Conservation (phyloP, 2,797 vertebrate species). For the Hippopotamyrus pictus region DNA sequence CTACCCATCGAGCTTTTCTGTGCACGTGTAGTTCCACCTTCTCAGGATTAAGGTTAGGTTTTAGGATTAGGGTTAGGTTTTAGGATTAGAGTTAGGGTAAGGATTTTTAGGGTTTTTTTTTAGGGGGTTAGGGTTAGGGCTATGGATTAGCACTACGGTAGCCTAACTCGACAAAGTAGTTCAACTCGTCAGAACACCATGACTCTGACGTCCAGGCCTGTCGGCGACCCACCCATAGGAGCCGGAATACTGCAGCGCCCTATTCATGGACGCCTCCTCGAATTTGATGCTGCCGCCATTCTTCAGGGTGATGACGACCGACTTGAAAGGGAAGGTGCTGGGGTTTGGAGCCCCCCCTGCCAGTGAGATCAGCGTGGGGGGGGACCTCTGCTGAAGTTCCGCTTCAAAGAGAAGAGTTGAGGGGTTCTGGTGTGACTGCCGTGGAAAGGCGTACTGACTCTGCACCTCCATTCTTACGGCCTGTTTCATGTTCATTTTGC, state of each 20-base stretch:
- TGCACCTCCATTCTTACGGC: neutral
- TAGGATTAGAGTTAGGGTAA: too few relatives aligned
- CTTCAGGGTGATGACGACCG: constrained; percentile 61
- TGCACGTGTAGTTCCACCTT: too few relatives aligned
- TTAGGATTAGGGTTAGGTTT: too few relatives aligned
- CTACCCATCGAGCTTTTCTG: too few relatives aligned
- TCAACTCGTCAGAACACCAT: neutral
- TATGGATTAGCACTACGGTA: too few relatives aligned
- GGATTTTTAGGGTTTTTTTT: too few relatives aligned
- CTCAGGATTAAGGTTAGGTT: too few relatives aligned
- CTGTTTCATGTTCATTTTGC: neutral
- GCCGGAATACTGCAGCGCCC: constrained; percentile 83
- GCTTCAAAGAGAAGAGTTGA: constrained; percentile 51
- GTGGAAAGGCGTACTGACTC: neutral
- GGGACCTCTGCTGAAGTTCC: constrained; percentile 70
- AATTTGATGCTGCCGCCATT: constrained; percentile 65
- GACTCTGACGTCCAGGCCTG: neutral
- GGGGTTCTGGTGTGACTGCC: neutral
- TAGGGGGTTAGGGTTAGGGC: too few relatives aligned
- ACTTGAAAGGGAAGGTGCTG: constrained; percentile 79
- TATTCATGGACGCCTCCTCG: constrained; percentile 70
- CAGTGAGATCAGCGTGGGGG: constrained; percentile 79
- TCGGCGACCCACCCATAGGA: constrained; percentile 69
- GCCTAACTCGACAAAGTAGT: too few relatives aligned
- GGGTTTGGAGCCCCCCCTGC: constrained; percentile 84